phyloP scores from a whole-genome alignment of 2,888 invertebrate species.

The Apamea sordens region DNA sequence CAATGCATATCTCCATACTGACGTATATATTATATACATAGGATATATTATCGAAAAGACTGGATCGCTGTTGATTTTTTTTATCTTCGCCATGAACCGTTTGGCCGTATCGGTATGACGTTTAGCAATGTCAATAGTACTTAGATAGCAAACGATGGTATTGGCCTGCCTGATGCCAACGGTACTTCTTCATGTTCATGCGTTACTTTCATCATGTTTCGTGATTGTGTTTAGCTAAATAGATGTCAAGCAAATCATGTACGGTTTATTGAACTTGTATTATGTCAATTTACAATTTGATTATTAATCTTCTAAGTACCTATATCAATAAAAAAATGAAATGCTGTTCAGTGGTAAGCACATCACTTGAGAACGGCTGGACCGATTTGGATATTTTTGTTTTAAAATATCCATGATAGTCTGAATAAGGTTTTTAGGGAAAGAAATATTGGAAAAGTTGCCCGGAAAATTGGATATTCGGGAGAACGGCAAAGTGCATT shows the following conservation, averaged over 20 bases:
- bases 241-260: slow-evolving; percentile 64
- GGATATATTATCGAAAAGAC: slow-evolving; percentile 23
- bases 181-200: slow-evolving; percentile 77
- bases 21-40: not conserved
- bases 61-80: slow-evolving; percentile 55
- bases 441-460: not conserved
- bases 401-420: not conserved
- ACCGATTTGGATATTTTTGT: not conserved
- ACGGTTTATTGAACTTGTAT: slow-evolving; percentile 63
- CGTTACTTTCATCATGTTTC: slow-evolving; percentile 66
- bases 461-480: not conserved
- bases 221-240: slow-evolving; percentile 68
- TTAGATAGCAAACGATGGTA: slow-evolving; percentile 71
- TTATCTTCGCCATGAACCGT: slow-evolving; percentile 61
- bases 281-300: slow-evolving; percentile 36
- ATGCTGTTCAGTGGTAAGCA: not conserved
- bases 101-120: slow-evolving; percentile 69
- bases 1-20: not conserved
- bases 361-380: not conserved
- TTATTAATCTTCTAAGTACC: not conserved
- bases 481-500: not conserved
- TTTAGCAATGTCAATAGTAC: slow-evolving; percentile 75
- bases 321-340: not conserved
- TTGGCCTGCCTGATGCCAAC: slow-evolving; percentile 76
- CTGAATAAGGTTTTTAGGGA: not conserved